Percentiles rank a stretch among this genome's conserved stretches.
phyloP scores from a whole-genome alignment of 1,140 invertebrate genomes.

The Plectus sambesii region DNA sequence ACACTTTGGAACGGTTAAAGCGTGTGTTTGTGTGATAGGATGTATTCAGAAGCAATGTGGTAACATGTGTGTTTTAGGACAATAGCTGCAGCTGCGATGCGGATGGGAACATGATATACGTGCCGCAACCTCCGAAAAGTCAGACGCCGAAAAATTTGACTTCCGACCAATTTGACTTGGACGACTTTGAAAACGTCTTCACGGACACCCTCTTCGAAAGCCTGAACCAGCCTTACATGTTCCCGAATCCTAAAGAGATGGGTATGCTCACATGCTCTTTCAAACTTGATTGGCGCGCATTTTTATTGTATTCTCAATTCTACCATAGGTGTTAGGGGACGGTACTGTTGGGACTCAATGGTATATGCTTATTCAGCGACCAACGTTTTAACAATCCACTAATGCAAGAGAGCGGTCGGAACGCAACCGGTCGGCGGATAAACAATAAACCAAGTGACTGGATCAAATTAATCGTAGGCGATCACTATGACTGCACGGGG shows the following conservation, averaged over 20 bases:
- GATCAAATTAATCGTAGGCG: no score
- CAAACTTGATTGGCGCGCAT: neutral
- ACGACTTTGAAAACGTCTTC: slow-evolving; percentile 41
- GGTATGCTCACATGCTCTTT: slow-evolving; percentile 57
- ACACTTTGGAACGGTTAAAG: no score
- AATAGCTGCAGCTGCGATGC: slow-evolving; percentile 27
- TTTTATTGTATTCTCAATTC: slow-evolving; percentile 17
- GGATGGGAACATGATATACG: slow-evolving; percentile 8
- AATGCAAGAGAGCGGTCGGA: no score
- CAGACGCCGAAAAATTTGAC: slow-evolving; percentile 37
- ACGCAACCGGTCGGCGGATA: slow-evolving; percentile 1
- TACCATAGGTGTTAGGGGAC: slow-evolving; percentile 6
- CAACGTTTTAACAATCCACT: no score
- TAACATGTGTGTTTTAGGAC: neutral
- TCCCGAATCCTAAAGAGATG: slow-evolving; percentile 90
- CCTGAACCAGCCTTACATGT: slow-evolving; percentile 80
- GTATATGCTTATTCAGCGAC: slow-evolving; percentile 20
- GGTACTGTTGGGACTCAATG: no score
- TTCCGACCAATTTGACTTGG: slow-evolving; percentile 26
- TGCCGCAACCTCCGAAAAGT: slow-evolving; percentile 32
- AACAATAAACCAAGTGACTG: neutral
- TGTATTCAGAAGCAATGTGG: slow-evolving; percentile 23
- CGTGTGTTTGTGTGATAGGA: neutral
- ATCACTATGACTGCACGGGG: no score
- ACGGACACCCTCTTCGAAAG: slow-evolving; percentile 47